Conservation (phyloP, 2,888 invertebrate genomes). For the Silvanus unidentatus region DNA sequence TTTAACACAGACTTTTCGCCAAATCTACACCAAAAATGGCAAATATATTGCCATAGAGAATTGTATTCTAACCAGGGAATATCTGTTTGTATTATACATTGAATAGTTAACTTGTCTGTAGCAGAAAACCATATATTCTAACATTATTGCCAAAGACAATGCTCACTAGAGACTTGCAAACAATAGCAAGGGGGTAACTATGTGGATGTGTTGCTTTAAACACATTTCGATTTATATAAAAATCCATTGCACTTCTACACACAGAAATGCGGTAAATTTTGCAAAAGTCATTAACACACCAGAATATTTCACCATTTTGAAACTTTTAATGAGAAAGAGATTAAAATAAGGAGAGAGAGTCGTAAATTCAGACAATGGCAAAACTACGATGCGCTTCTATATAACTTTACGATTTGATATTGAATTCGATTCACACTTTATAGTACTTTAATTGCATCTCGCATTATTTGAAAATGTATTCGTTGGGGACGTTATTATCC, state of each 20-base stretch:
- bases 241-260: too few relatives aligned
- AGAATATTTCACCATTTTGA: conserved; percentile 22
- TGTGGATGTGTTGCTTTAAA: background rate
- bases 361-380: conserved; percentile 29
- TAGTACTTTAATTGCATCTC: conserved; percentile 20
- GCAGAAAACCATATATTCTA: conserved; percentile 37
- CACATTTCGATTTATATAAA: too few relatives aligned
- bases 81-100: conserved; percentile 1
- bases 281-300: too few relatives aligned
- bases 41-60: background rate
- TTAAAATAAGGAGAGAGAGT: conserved; percentile 23
- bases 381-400: conserved; percentile 17
- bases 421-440: conserved; percentile 25
- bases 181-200: conserved; percentile 25
- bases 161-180: conserved; percentile 25
- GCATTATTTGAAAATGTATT: too few relatives aligned
- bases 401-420: conserved; percentile 30
- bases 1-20: too few relatives aligned
- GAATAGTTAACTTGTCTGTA: conserved; percentile 38
- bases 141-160: conserved; percentile 35
- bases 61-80: conserved; percentile 1
- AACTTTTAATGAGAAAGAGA: conserved; percentile 32
- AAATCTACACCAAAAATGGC: too few relatives aligned
- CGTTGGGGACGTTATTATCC: background rate
- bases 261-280: too few relatives aligned